Evolutionary conservation across 30 jellyfish, hydroid and myxozoan species (phyloP), one percentile per base, ranked within the genome.

Genomic region (Aurelia sp.): DNA sequence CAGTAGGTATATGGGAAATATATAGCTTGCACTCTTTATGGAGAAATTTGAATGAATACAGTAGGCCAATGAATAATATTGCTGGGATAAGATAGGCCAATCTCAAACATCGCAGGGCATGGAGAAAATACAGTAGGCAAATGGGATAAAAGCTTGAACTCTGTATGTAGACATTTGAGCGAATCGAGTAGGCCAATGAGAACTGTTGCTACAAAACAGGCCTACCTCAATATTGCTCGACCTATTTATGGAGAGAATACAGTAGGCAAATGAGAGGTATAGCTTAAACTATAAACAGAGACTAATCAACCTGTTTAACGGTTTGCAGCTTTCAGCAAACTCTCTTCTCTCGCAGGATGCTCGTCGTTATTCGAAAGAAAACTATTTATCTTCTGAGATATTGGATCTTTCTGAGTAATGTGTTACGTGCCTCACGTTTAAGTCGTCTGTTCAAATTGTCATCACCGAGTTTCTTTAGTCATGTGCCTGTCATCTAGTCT

Each of bases 351-450:
- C 55, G 15, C 55, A 5, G 55, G 55, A 44, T 44, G 55, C 55
- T 44, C 13, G 55, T 44, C 55, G 23, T 59, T 59, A 21, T 59
- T 59, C 13, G 33, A 59, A 59, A 59, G 23, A 21, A 59, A 59
- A 59, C 23, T 59, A 59, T 59, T 59, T 59, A 18, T 18, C 69
- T 18, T 59, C 33, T 0, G 69, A 15, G 69, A 59, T 59, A 59
- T 59, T 59, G 69, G 69, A 59, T 59, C n/a, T 18, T 59, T 59
- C 33, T 59, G 33, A 59, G 69, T 18, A 21, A 59, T 59, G 33
- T 59, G 69, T 59, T 59, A 59, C 69, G 69, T 59, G 69, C 69
- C 69, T 59, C 69, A 5, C 33, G 13, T 21, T 59, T 21, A 59
- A 59, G 13, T 44, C 35, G 69, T 59, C 69, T 59, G 69, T 59